Evolutionary conservation across 2,113 vertebrate genomes (phyloP).

Genomic region (Trematocara zebra): DNA sequence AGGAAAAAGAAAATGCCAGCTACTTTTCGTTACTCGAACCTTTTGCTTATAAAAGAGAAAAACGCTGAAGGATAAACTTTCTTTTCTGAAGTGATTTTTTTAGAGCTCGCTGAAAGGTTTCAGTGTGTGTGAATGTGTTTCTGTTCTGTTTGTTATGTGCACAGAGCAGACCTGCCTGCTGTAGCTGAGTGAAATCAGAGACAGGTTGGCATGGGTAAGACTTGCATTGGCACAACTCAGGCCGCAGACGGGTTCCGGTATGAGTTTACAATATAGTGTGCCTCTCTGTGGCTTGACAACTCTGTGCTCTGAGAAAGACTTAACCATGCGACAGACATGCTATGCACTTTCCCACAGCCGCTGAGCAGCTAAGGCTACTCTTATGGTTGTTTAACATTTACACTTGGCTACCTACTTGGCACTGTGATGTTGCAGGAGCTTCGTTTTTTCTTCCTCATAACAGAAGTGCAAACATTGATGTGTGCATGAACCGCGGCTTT

Average conservation of each 20-base stretch:
- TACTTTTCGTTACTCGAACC: not conserved
- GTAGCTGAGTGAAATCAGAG: conserved; percentile 42
- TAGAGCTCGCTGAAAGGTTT: not conserved
- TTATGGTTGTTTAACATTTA: conserved; percentile 47
- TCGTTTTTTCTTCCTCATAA: not conserved
- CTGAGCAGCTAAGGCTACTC: conserved; percentile 27
- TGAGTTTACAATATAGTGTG: conserved; percentile 56
- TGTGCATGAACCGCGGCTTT: not conserved
- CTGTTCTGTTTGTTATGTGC: conserved; percentile 27
- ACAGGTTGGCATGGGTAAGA: conserved; percentile 47
- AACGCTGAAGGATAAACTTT: not conserved
- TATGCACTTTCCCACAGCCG: conserved; percentile 61
- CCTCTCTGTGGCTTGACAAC: conserved; percentile 58
- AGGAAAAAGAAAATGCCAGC: not conserved
- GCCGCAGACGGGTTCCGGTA: conserved; percentile 57
- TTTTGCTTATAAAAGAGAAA: conserved; percentile 1
- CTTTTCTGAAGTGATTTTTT: not conserved
- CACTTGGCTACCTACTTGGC: conserved; percentile 19
- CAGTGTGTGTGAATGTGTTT: conserved; percentile 16
- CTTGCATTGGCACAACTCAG: conserved; percentile 47
- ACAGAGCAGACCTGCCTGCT: conserved; percentile 22
- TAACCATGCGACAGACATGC: conserved; percentile 52
- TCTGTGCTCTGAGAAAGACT: conserved; percentile 41
- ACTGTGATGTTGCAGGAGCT: conserved; percentile 6
- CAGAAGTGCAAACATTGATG: not conserved